phyloP scores from a whole-genome alignment of 1,140 invertebrate genomes.

The Anastrepha obliqua region DNA sequence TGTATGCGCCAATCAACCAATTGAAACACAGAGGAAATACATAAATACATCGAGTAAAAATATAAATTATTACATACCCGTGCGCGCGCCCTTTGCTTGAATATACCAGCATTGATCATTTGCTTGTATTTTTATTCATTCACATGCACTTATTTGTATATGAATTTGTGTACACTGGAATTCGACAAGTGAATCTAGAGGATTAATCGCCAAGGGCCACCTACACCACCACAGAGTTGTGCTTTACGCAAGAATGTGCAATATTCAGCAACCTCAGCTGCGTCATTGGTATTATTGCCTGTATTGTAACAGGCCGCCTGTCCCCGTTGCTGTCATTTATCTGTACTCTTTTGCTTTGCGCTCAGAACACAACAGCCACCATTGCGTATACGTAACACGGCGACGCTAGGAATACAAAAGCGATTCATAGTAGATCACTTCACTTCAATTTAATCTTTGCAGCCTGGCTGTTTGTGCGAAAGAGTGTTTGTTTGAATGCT shows the following conservation, averaged over 20 bases:
- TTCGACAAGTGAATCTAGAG: background rate
- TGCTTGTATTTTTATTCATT: background rate
- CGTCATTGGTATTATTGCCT: background rate
- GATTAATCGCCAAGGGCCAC: background rate
- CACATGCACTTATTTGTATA: background rate
- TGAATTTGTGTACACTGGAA: background rate
- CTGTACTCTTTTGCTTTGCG: background rate
- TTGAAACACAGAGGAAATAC: too few species aligned
- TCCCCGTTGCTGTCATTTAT: background rate
- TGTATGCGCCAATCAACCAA: too few species aligned
- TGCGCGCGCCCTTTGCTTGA: too few species aligned
- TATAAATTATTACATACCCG: too few species aligned
- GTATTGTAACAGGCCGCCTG: background rate
- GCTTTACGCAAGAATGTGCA: background rate
- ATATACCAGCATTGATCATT: background rate
- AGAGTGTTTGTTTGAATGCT: constrained; percentile 4
- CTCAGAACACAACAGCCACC: background rate
- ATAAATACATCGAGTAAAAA: too few species aligned
- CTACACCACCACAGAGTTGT: background rate
- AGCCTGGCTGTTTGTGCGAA: background rate
- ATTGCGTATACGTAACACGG: background rate
- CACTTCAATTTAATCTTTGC: constrained; percentile 19
- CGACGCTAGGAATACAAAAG: background rate
- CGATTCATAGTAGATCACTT: constrained; percentile 31
- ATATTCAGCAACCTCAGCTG: background rate